Conservation (phyloP, 2,797 vertebrate genomes). For the Momotus momota region DNA sequence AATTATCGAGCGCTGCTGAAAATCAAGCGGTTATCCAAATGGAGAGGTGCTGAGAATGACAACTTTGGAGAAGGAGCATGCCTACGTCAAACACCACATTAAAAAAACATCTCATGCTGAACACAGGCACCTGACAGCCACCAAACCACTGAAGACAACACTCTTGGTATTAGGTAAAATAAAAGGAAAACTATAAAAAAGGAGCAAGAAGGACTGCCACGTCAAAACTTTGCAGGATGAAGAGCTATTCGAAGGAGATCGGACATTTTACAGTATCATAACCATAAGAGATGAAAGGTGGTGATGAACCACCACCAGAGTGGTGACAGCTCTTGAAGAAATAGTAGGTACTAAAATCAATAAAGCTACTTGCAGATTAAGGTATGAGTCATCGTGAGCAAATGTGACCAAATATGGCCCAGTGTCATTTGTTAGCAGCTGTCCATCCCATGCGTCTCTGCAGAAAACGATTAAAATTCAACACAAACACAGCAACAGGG, state of each 20-base stretch:
- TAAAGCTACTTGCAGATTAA: slow-evolving; percentile 66
- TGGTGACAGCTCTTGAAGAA: slow-evolving; percentile 54
- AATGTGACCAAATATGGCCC: slow-evolving; percentile 35
- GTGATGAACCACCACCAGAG: slow-evolving; percentile 53
- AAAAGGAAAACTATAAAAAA: background rate
- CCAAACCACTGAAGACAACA: background rate
- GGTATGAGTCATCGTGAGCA: slow-evolving; percentile 50
- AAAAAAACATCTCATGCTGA: background rate
- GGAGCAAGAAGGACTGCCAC: background rate
- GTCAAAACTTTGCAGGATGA: background rate
- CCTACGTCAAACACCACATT: background rate
- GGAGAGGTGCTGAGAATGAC: background rate
- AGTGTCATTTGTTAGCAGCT: slow-evolving; percentile 31
- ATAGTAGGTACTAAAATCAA: slow-evolving; percentile 63
- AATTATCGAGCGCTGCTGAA: background rate
- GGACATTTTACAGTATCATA: slow-evolving; percentile 30
- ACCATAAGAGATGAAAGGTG: slow-evolving; percentile 7
- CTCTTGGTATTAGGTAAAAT: background rate
- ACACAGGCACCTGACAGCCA: background rate
- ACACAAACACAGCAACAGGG: background rate
- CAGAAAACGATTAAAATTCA: slow-evolving; percentile 28
- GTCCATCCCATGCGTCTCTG: background rate
- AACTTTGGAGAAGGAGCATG: background rate
- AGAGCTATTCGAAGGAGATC: background rate
- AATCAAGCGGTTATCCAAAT: background rate